These are phyloP conservation scores for Bucorvus abyssinicus DNA, from an alignment of 2,797 vertebrate species.

Conservation along the genomic window DNA sequence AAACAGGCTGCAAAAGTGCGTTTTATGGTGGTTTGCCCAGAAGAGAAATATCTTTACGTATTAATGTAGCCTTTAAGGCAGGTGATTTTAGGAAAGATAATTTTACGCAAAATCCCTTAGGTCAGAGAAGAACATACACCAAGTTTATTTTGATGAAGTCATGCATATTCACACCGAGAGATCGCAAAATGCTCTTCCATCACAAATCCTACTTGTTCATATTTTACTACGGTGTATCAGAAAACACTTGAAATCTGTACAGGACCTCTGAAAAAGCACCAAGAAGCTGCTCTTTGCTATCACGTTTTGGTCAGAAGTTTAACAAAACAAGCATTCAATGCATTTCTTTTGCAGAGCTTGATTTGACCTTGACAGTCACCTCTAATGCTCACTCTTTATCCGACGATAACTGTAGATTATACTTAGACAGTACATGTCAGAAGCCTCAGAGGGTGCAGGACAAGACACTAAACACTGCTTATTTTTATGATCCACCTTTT, in stretches of 20 bases:
- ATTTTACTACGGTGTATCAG: neutral
- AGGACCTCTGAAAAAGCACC: neutral
- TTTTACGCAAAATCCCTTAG: neutral
- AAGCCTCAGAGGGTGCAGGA: neutral
- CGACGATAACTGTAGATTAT: neutral
- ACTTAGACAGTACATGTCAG: neutral
- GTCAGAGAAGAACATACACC: neutral
- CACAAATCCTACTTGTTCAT: neutral
- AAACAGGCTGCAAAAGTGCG: neutral
- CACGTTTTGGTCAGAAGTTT: neutral
- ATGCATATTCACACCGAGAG: neutral
- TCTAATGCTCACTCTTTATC: neutral
- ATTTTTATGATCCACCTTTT: neutral
- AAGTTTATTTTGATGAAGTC: neutral
- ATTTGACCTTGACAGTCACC: neutral
- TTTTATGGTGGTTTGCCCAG: neutral
- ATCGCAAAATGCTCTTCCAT: neutral
- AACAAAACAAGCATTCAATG: neutral
- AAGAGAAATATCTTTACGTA: neutral
- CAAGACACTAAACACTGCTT: neutral
- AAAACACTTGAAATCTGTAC: neutral
- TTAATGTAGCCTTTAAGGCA: neutral
- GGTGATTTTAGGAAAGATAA: neutral
- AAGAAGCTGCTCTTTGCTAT: neutral
- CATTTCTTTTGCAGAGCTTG: neutral